Conservation (phyloP, 1,140 invertebrate species). For the Portunus trituberculatus region DNA sequence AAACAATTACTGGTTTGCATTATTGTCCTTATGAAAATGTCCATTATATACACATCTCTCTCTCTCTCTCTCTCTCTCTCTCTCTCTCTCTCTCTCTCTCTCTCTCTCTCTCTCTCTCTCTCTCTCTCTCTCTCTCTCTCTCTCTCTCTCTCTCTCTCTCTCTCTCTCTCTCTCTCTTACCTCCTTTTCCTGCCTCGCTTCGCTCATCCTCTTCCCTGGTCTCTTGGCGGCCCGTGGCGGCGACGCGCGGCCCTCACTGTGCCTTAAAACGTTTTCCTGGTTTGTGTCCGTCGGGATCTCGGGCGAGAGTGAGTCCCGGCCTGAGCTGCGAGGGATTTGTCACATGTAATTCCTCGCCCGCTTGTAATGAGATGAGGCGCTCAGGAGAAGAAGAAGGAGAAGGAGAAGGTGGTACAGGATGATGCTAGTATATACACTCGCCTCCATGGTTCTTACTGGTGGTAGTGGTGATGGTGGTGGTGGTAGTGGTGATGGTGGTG, state of each 20-base stretch:
- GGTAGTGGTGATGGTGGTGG: too few species aligned
- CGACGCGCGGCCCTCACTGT: background rate
- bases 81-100: too few species aligned
- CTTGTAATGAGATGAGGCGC: constrained; percentile 14
- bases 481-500: background rate
- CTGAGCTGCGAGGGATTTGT: constrained; percentile 39
- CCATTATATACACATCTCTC: too few species aligned
- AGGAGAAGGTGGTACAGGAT: background rate
- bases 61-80: too few species aligned
- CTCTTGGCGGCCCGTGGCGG: background rate
- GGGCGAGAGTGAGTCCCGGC: background rate
- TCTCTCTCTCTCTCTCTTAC: background rate
- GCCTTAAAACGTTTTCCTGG: constrained; percentile 54
- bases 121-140: too few species aligned
- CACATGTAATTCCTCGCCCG: constrained; percentile 14
- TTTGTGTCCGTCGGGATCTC: constrained; percentile 17
- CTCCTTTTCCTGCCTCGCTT: background rate
- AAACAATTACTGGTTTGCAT: background rate
- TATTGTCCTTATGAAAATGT: background rate
- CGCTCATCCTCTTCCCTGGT: background rate
- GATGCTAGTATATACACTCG: background rate
- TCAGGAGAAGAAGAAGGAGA: too few species aligned
- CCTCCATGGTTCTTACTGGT: too few species aligned
- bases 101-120: too few species aligned
- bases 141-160: background rate